These are phyloP conservation scores for Lasioglossum baleicum DNA, from an alignment of 1,140 invertebrate species.

Conservation along the genomic window DNA sequence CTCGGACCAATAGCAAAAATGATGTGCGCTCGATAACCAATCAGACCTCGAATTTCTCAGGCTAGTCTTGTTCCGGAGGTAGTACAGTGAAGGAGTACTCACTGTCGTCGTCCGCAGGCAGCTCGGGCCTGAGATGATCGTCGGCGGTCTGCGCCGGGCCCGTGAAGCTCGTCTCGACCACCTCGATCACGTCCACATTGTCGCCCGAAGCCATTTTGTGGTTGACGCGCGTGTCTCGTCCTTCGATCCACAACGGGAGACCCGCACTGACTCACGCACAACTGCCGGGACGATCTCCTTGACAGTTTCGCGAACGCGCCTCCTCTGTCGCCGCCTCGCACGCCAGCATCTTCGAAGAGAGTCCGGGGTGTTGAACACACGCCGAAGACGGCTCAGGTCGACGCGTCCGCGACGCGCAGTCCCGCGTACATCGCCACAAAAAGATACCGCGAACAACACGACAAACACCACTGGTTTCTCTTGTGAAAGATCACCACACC, in stretches of 20 bases:
- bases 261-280: slow-evolving; percentile 59
- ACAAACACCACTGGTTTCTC: no score
- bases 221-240: slow-evolving; percentile 49
- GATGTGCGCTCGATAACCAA: no score
- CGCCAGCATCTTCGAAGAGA: slow-evolving; percentile 38
- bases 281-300: slow-evolving; percentile 46
- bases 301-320: slow-evolving; percentile 58
- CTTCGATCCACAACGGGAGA: slow-evolving; percentile 47
- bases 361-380: slow-evolving; percentile 20
- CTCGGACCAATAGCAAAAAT: no score
- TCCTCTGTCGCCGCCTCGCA: slow-evolving; percentile 54
- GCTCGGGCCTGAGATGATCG: slow-evolving; percentile 72
- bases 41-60: no score
- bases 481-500: no score
- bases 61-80: no score
- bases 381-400: slow-evolving; percentile 29
- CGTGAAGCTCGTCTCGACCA: slow-evolving; percentile 78
- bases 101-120: slow-evolving; percentile 78
- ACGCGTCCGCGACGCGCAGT: slow-evolving; percentile 35
- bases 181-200: slow-evolving; percentile 84
- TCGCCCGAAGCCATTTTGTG: slow-evolving; percentile 86
- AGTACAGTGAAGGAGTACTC: slow-evolving; percentile 49
- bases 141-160: slow-evolving; percentile 58
- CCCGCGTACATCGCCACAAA: not conserved
- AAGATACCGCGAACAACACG: no score